Conservation (phyloP, 2,888 invertebrate species). For the Pocota personata region DNA sequence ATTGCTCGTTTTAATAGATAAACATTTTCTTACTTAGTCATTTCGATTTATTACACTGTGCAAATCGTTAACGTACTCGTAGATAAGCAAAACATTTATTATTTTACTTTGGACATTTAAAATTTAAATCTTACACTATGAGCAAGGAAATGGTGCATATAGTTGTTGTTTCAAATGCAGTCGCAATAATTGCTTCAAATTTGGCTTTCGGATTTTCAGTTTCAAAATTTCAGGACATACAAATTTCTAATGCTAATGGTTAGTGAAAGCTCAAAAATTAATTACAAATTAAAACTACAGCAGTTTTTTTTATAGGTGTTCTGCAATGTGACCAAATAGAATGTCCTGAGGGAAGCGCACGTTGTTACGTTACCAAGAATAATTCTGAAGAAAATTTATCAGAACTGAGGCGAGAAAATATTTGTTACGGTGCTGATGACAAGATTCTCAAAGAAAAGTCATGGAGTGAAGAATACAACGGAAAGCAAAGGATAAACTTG, state of each 20-base stretch:
- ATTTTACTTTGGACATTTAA: no score
- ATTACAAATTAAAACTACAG: no score
- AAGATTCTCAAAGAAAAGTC: neutral
- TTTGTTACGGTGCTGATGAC: neutral
- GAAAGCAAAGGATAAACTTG: neutral
- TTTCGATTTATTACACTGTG: no score
- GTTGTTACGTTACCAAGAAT: neutral
- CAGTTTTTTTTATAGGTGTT: neutral
- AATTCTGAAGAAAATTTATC: neutral
- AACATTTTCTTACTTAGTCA: no score
- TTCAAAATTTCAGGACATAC: slow-evolving; percentile 6
- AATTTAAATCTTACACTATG: no score
- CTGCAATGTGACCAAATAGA: slow-evolving; percentile 1
- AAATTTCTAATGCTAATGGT: neutral
- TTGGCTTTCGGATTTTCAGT: neutral
- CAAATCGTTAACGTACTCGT: no score
- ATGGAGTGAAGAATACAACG: neutral
- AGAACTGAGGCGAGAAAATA: neutral
- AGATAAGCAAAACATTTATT: no score
- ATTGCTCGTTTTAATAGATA: no score
- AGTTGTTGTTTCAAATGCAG: neutral
- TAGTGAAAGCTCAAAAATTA: neutral
- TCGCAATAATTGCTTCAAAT: neutral
- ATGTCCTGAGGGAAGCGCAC: neutral
- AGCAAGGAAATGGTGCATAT: neutral